Conservation (phyloP, 2,888 invertebrate species). For the Luffia ferchaultella region DNA sequence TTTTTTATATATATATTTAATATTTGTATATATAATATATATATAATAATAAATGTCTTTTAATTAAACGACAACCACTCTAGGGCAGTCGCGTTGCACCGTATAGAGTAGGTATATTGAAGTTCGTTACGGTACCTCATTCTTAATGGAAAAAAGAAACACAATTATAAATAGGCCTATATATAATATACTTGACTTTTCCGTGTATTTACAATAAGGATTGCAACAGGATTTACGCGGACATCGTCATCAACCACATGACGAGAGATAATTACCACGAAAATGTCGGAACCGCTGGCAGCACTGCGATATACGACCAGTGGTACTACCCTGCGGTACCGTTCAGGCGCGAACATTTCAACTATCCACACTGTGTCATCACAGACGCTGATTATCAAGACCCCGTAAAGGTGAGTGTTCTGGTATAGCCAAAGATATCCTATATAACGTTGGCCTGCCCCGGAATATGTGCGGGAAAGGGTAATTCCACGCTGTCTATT, state of each 20-base stretch:
- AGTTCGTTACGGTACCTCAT: no score
- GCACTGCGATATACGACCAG: conserved; percentile 52
- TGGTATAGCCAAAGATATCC: conserved; percentile 69
- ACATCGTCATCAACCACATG: conserved; percentile 90
- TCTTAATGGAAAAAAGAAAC: no score
- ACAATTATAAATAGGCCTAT: no score
- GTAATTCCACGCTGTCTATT: no score
- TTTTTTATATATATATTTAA: no score
- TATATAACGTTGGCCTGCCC: conserved; percentile 60
- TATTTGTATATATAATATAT: no score
- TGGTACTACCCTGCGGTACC: conserved; percentile 73
- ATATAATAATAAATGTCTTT: no score
- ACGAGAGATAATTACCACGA: conserved; percentile 63
- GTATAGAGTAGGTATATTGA: no score
- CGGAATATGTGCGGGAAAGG: no score
- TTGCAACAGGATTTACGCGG: conserved; percentile 79
- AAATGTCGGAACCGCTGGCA: conserved; percentile 70
- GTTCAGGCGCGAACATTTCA: conserved; percentile 72
- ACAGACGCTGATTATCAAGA: conserved; percentile 75
- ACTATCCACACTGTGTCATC: conserved; percentile 68
- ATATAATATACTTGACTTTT: conserved; percentile 2
- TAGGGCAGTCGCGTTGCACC: no score
- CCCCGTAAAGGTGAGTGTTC: conserved; percentile 44
- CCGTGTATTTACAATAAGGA: conserved; percentile 3
- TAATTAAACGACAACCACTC: no score